phyloP scores from a whole-genome alignment of 2,888 invertebrate genomes.

The Oegoconia quadripuncta region DNA sequence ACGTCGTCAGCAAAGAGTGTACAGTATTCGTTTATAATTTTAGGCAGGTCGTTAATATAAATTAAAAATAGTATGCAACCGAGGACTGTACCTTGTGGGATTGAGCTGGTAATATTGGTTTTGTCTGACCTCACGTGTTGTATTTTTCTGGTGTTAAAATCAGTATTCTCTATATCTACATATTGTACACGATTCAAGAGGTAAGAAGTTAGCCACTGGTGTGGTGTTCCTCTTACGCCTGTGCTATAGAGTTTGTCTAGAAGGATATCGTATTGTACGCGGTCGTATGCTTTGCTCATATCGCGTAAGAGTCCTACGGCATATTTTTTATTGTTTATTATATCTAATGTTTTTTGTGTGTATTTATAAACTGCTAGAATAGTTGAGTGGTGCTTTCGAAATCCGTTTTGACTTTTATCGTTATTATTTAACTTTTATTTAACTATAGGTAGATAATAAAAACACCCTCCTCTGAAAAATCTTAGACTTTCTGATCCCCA shows the following conservation, averaged over 20 bases:
- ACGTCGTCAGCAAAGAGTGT: constrained; percentile 1
- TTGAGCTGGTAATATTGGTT: neutral
- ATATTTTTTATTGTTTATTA: constrained; percentile 13
- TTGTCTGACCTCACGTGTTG: neutral
- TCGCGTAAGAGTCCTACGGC: constrained; percentile 21
- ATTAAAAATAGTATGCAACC: neutral
- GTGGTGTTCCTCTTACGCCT: constrained; percentile 16
- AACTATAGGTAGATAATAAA: too few relatives aligned
- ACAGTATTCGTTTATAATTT: neutral
- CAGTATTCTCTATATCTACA: constrained; percentile 11
- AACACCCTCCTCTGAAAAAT: too few relatives aligned
- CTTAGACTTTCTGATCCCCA: too few relatives aligned
- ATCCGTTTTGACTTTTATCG: constrained; percentile 15
- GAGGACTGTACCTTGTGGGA: neutral
- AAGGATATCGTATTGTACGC: constrained; percentile 16
- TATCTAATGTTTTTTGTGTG: neutral
- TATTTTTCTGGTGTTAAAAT: neutral
- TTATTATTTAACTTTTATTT: too few relatives aligned
- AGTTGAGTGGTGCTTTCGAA: constrained; percentile 15
- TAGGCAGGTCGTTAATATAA: too few relatives aligned
- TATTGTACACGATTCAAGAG: constrained; percentile 12
- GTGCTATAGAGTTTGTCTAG: constrained; percentile 14
- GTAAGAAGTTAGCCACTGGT: constrained; percentile 18
- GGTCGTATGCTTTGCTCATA: constrained; percentile 25
- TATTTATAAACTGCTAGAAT: constrained; percentile 12